Conservation (phyloP, 2,888 invertebrate genomes). For the Drosophila robusta region DNA sequence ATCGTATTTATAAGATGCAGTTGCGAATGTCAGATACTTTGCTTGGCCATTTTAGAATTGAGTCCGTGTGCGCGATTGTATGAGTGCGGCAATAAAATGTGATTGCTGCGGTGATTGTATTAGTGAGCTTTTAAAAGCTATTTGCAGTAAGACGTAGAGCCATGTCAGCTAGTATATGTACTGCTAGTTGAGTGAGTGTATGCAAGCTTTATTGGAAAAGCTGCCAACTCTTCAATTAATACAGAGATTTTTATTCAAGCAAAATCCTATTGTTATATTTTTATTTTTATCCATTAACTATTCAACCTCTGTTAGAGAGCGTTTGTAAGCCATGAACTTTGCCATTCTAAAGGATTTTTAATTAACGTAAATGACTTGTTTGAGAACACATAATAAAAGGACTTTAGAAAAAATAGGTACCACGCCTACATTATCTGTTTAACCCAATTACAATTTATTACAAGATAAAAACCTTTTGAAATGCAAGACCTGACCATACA, state of each 20-base stretch:
- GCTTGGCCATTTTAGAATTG: constrained; percentile 49
- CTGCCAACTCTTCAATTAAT: not conserved
- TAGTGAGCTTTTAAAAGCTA: constrained; percentile 29
- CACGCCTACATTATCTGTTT: too few species aligned
- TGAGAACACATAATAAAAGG: too few species aligned
- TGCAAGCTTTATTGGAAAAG: constrained; percentile 3
- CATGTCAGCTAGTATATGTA: constrained; percentile 12
- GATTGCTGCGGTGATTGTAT: constrained; percentile 41
- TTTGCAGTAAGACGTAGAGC: constrained; percentile 2
- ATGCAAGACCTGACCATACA: too few species aligned
- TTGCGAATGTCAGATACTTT: constrained; percentile 62
- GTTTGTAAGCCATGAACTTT: too few species aligned
- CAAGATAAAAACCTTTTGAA: too few species aligned
- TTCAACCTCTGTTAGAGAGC: too few species aligned
- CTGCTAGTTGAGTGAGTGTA: constrained; percentile 19
- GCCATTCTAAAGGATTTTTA: too few species aligned
- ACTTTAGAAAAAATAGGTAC: too few species aligned
- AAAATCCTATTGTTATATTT: too few species aligned
- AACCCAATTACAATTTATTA: too few species aligned
- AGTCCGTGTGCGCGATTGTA: constrained; percentile 17
- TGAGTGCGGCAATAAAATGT: constrained; percentile 43
- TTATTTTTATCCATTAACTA: too few species aligned
- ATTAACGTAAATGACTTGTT: too few species aligned
- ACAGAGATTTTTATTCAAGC: not conserved
- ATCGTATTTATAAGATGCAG: constrained; percentile 78